Conservation (phyloP, 2,888 invertebrate genomes). For the Leptopilina syphax region DNA sequence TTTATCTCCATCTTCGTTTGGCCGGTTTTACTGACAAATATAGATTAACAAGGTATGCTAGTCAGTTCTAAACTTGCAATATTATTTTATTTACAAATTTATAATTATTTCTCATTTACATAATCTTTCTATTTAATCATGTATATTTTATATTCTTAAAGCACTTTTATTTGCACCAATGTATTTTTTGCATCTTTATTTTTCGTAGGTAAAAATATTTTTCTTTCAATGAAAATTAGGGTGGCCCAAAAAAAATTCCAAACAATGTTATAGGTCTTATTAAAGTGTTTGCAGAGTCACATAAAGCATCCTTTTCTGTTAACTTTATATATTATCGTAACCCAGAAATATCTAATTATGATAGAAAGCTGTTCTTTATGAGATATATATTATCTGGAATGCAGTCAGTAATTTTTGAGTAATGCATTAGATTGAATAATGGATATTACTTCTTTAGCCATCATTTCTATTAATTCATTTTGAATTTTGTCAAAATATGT, state of each 20-base stretch:
- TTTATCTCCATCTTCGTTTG: slow-evolving; percentile 51
- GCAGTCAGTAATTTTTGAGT: slow-evolving; percentile 60
- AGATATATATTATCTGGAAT: slow-evolving; percentile 63
- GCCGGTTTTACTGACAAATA: slow-evolving; percentile 53
- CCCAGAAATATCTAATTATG: slow-evolving; percentile 63
- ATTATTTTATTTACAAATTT: neutral
- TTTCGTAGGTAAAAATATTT: too few relatives aligned
- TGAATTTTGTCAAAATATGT: neutral
- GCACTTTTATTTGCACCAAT: too few relatives aligned
- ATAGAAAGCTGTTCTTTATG: slow-evolving; percentile 65
- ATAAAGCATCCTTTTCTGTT: slow-evolving; percentile 64
- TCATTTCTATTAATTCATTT: slow-evolving; percentile 53
- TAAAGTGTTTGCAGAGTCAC: slow-evolving; percentile 46
- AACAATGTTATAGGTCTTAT: neutral
- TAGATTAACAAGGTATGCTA: slow-evolving; percentile 61
- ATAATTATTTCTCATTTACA: neutral
- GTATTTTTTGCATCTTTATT: too few relatives aligned
- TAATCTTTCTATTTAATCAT: neutral
- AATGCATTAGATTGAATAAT: slow-evolving; percentile 58
- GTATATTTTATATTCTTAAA: neutral
- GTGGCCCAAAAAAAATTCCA: neutral
- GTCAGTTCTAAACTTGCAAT: slow-evolving; percentile 46
- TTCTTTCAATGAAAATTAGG: too few relatives aligned
- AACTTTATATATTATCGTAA: slow-evolving; percentile 67
- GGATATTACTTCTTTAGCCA: slow-evolving; percentile 61